Percentiles rank a stretch among this genome's conserved stretches.
These are phyloP conservation scores for Hyposoter dolosus DNA, from an alignment of 2,888 invertebrate genomes.

Conservation along the genomic window DNA sequence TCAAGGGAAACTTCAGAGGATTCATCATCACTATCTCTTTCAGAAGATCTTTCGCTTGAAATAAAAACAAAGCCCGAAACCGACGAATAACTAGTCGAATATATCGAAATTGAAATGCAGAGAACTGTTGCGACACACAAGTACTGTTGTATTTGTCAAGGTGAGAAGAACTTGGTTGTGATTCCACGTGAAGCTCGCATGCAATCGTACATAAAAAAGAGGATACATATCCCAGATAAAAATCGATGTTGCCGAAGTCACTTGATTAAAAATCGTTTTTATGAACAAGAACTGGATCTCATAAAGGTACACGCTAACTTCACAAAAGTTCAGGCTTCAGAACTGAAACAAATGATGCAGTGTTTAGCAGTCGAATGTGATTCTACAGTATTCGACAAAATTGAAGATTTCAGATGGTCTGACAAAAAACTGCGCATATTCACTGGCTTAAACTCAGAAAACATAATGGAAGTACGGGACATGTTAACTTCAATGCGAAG, in stretches of 20 bases:
- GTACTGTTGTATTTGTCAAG: constrained; percentile 8
- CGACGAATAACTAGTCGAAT: constrained; percentile 22
- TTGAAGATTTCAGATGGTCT: constrained; percentile 27
- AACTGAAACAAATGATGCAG: constrained; percentile 42
- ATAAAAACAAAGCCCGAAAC: constrained; percentile 15
- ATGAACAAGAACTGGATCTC: constrained; percentile 55
- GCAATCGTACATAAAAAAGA: constrained; percentile 65
- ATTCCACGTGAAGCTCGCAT: constrained; percentile 68
- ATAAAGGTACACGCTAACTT: constrained; percentile 53
- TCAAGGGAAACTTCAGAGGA: constrained; percentile 23
- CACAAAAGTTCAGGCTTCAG: constrained; percentile 28
- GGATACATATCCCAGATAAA: constrained; percentile 67
- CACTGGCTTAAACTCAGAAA: constrained; percentile 26
- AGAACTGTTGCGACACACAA: constrained; percentile 69
- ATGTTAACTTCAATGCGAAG: constrained; percentile 32
- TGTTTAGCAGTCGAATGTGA: constrained; percentile 36
- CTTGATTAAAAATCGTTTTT: constrained; percentile 70
- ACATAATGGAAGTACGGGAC: constrained; percentile 17
- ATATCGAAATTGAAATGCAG: constrained; percentile 54
- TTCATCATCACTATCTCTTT: constrained; percentile 17
- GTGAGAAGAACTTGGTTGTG: constrained; percentile 15
- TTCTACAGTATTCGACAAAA: no score
- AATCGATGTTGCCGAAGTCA: constrained; percentile 72
- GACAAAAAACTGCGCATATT: constrained; percentile 37
- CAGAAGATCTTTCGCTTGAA: constrained; percentile 29